Percentiles rank a stretch among this genome's conserved stretches.
Evolutionary conservation across 1,140 invertebrate genomes (phyloP).

Genomic region (Pseudomyrmex concolor): DNA sequence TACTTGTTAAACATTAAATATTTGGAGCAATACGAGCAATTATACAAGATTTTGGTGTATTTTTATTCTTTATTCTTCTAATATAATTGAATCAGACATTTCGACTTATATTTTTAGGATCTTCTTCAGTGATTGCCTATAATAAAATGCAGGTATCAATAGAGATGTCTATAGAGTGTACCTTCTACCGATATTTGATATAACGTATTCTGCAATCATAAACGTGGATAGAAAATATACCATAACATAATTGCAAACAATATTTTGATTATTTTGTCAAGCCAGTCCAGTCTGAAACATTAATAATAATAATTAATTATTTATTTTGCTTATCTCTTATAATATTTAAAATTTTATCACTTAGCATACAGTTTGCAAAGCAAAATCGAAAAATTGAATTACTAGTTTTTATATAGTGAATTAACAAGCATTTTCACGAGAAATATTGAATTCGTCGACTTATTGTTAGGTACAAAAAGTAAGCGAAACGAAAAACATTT

Average conservation of each 20-base stretch:
- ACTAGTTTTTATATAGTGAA: background rate
- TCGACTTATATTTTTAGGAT: no score
- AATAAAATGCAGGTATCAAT: no score
- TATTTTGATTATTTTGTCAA: constrained; percentile 62
- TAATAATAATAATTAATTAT: background rate
- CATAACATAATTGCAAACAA: background rate
- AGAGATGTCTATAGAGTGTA: no score
- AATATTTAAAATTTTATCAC: background rate
- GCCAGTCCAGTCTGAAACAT: constrained; percentile 74
- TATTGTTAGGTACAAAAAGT: background rate
- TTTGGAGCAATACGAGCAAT: no score
- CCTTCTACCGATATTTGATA: background rate
- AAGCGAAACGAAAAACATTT: background rate
- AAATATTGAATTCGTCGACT: constrained; percentile 28
- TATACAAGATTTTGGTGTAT: no score
- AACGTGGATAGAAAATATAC: constrained; percentile 19
- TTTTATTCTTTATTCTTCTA: no score
- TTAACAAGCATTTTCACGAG: constrained; percentile 14
- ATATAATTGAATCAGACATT: no score
- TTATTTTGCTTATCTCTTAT: background rate
- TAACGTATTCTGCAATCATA: background rate
- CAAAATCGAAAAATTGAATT: background rate
- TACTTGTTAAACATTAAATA: no score
- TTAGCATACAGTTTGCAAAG: background rate
- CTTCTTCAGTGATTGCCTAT: no score